These are phyloP conservation scores for Escarpia spicata DNA, from an alignment of 2,888 invertebrate species.

Conservation along the genomic window DNA sequence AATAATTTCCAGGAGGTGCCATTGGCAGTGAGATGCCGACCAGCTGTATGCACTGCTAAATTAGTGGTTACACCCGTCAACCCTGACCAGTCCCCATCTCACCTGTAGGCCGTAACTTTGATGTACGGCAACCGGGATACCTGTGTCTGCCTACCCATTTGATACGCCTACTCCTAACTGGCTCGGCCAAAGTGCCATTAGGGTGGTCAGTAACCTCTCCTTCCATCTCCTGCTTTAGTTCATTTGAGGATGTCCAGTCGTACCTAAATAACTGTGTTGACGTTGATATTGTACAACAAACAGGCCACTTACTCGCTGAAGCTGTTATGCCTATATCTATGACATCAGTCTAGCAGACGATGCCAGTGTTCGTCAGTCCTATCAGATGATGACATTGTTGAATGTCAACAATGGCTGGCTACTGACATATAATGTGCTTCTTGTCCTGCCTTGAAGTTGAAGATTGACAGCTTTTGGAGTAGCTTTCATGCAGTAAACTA, in stretches of 20 bases:
- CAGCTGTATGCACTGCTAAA: conserved; percentile 16
- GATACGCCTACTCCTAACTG: not conserved
- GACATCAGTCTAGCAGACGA: not conserved
- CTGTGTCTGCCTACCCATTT: not conserved
- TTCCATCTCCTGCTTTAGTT: not conserved
- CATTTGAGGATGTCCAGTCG: not conserved
- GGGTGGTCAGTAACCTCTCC: not conserved
- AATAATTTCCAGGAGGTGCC: not conserved
- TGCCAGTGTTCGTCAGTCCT: no score
- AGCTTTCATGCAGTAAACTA: no score
- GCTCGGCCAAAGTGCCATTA: not conserved
- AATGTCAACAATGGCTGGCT: no score
- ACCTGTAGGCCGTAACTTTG: not conserved
- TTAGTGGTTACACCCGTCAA: not conserved
- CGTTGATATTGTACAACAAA: not conserved
- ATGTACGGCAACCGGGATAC: not conserved
- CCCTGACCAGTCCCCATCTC: not conserved
- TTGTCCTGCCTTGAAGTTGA: no score
- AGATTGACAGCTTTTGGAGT: no score
- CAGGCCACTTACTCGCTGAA: not conserved
- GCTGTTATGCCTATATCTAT: not conserved
- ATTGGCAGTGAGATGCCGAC: not conserved
- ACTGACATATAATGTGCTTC: no score
- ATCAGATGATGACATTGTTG: no score
- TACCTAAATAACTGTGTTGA: not conserved